These are phyloP conservation scores for Illadopsis cleaveri DNA, from an alignment of 2,113 vertebrate species.

Conservation along the genomic window DNA sequence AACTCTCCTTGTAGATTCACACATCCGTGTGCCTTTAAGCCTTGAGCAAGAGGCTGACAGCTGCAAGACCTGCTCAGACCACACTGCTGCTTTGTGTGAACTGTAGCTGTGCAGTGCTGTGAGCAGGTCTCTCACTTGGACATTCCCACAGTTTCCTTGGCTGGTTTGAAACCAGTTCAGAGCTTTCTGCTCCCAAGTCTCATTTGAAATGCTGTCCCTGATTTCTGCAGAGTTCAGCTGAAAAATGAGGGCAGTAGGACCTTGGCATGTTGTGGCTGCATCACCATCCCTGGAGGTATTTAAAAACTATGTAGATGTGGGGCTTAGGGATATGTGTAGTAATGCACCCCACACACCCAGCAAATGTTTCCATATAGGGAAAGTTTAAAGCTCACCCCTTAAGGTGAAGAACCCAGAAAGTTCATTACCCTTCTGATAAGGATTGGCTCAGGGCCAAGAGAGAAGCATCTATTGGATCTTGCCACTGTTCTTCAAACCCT, in stretches of 20 bases:
- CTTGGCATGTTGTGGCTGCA: neutral
- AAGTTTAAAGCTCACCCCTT: too few species aligned
- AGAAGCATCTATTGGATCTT: too few species aligned
- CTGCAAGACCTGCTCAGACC: neutral
- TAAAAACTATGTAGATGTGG: neutral
- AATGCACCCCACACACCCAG: too few species aligned
- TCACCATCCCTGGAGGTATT: neutral
- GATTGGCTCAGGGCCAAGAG: too few species aligned
- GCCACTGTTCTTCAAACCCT: too few species aligned
- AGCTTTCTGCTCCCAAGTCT: neutral
- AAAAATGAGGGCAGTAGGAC: neutral
- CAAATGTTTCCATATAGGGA: too few species aligned
- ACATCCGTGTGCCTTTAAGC: neutral
- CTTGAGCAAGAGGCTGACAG: neutral
- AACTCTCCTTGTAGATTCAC: neutral
- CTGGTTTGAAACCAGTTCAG: neutral
- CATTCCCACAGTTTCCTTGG: neutral
- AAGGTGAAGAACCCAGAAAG: too few species aligned
- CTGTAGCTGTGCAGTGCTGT: neutral
- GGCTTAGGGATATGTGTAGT: neutral
- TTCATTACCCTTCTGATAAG: too few species aligned
- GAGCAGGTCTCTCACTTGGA: neutral
- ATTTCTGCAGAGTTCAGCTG: neutral
- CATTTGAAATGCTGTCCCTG: fast-evolving
- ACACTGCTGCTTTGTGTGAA: neutral